phyloP scores from a whole-genome alignment of 2,797 vertebrate species.

The Enteromius fasciolatus region DNA sequence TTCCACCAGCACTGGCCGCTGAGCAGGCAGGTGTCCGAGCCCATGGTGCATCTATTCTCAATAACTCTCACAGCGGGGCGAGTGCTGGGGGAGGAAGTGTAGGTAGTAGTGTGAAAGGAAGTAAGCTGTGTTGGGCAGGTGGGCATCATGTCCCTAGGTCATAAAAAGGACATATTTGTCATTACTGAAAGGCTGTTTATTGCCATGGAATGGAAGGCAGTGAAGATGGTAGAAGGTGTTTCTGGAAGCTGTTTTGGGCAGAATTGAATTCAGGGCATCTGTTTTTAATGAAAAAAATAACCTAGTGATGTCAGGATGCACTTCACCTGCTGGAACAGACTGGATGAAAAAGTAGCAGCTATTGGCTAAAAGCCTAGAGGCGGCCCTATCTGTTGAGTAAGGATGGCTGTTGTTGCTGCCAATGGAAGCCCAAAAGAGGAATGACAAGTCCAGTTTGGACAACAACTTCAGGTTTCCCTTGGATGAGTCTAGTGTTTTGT shows the following conservation, averaged over 20 bases:
- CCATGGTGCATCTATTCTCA: constrained; percentile 42
- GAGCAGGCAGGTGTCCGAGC: constrained; percentile 47
- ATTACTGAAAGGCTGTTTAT: not conserved
- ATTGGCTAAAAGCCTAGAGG: constrained; percentile 9
- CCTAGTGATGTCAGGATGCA: constrained; percentile 6
- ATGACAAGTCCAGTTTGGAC: not conserved
- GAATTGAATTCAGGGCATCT: constrained; percentile 22
- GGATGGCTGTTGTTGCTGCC: not conserved
- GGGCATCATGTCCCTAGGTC: constrained; percentile 8
- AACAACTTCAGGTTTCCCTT: constrained; percentile 7
- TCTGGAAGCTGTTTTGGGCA: not conserved
- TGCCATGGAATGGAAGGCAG: not conserved
- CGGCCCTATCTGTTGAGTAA: not conserved
- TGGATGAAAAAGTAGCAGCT: not conserved
- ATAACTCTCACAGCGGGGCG: constrained; percentile 41
- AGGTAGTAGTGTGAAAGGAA: constrained; percentile 33
- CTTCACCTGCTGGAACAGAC: constrained; percentile 8
- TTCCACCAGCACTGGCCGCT: constrained; percentile 11
- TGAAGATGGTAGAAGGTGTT: not conserved
- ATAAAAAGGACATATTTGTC: not conserved
- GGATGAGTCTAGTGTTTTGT: not conserved
- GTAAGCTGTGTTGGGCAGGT: constrained; percentile 30
- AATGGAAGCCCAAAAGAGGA: not conserved
- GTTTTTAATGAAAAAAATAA: constrained; percentile 5
- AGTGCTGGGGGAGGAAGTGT: constrained; percentile 26